These are phyloP conservation scores for Salarias fasciatus DNA, from an alignment of 2,797 vertebrate genomes.

Conservation along the genomic window DNA sequence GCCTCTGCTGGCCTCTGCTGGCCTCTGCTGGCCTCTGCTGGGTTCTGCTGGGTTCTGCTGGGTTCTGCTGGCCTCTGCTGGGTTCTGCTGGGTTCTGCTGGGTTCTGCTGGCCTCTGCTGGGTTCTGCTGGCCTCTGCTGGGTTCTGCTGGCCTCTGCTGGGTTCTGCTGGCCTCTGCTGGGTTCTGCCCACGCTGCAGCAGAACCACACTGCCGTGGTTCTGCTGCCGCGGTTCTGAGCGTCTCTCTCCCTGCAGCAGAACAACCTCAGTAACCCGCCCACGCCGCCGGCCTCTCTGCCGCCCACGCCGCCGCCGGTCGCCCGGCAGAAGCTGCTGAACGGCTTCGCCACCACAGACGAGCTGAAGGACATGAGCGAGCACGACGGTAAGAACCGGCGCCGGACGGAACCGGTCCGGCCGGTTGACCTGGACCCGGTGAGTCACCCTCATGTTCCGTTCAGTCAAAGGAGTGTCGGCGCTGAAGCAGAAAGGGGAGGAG, in stretches of 20 bases:
- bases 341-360: conserved; percentile 94
- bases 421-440: too few relatives aligned
- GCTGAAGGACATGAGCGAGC: conserved; percentile 86
- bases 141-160: too few relatives aligned
- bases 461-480: conserved; percentile 62
- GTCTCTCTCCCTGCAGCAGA: conserved; percentile 83
- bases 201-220: neutral
- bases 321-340: conserved; percentile 94
- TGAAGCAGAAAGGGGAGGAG: conserved; percentile 90
- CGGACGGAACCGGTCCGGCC: too few relatives aligned
- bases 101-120: too few relatives aligned
- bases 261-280: conserved; percentile 97
- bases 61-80: conserved; percentile 56
- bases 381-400: conserved; percentile 78
- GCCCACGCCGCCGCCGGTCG: conserved; percentile 92
- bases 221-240: neutral
- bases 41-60: too few relatives aligned
- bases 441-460: neutral
- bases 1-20: too few relatives aligned
- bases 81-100: neutral
- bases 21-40: too few relatives aligned
- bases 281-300: conserved; percentile 97
- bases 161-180: too few relatives aligned
- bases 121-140: too few relatives aligned
- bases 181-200: too few relatives aligned